phyloP scores from a whole-genome alignment of 1,140 invertebrate species.

The Ladona fulva region DNA sequence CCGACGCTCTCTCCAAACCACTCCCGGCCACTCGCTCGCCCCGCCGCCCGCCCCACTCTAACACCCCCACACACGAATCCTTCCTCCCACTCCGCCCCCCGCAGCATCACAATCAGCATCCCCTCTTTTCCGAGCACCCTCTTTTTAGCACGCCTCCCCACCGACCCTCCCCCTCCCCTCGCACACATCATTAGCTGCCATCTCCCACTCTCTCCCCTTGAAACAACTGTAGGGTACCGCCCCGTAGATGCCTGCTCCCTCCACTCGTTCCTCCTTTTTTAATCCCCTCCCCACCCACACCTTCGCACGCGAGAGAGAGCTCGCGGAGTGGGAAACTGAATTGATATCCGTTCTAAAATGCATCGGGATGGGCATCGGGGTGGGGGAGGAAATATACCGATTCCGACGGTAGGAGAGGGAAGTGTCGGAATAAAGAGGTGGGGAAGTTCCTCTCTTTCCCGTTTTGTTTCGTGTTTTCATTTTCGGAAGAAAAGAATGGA shows the following conservation, averaged over 20 bases:
- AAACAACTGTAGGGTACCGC: neutral
- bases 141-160: neutral
- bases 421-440: no score
- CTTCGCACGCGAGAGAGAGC: neutral
- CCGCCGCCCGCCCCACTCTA: neutral
- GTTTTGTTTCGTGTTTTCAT: neutral
- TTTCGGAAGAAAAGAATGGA: neutral
- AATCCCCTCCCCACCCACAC: neutral
- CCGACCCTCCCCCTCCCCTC: neutral
- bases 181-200: neutral
- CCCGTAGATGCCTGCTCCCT: neutral
- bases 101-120: neutral
- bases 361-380: neutral
- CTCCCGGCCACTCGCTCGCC: no score
- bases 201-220: neutral
- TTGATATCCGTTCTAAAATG: neutral
- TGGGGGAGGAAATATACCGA: neutral
- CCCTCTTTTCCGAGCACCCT: neutral
- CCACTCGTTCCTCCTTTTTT: neutral
- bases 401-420: neutral
- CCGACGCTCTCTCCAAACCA: neutral
- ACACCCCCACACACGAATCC: neutral
- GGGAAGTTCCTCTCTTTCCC: neutral
- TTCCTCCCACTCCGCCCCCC: neutral
- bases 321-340: neutral